phyloP scores from a whole-genome alignment of 2,797 vertebrate species.

The Sebastes taczanowskii region DNA sequence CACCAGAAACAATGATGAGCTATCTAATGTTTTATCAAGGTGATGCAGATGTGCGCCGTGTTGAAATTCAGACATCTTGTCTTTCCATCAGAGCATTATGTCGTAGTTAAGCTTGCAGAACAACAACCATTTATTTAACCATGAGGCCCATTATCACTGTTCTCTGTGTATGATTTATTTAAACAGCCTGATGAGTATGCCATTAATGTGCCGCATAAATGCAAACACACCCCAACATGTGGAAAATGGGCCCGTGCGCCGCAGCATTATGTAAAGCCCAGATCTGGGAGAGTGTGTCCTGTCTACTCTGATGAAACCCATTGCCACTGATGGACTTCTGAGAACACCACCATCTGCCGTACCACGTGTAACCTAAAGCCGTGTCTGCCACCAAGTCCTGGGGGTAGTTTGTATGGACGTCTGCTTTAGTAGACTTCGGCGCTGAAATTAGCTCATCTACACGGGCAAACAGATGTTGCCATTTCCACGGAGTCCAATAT shows the following conservation, averaged over 20 bases:
- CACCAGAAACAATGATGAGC: conserved; percentile 64
- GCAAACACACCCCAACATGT: conserved; percentile 43
- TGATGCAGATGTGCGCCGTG: conserved; percentile 44
- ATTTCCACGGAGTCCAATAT: conserved; percentile 78
- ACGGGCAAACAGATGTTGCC: conserved; percentile 81
- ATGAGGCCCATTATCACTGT: conserved; percentile 57
- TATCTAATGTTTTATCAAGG: conserved; percentile 54
- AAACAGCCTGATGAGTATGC: conserved; percentile 62
- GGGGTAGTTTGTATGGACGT: conserved; percentile 76
- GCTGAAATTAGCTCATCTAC: conserved; percentile 78
- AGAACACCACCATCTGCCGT: conserved; percentile 81
- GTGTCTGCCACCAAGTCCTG: conserved; percentile 72
- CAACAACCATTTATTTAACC: conserved; percentile 54
- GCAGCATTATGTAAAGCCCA: conserved; percentile 56
- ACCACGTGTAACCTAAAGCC: conserved; percentile 68
- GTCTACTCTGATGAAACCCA: conserved; percentile 69
- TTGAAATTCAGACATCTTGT: conserved; percentile 3
- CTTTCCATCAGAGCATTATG: conserved; percentile 29
- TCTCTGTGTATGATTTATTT: conserved; percentile 66
- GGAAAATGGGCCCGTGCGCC: conserved; percentile 47
- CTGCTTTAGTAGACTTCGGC: conserved; percentile 74
- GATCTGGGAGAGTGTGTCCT: conserved; percentile 62
- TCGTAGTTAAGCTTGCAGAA: conserved; percentile 33
- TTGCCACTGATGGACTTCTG: conserved; percentile 75
- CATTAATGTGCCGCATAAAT: conserved; percentile 59